Percentiles rank a stretch among this genome's conserved stretches.
Conservation (phyloP, 2,888 invertebrate species). For the Parnassius orleans region DNA sequence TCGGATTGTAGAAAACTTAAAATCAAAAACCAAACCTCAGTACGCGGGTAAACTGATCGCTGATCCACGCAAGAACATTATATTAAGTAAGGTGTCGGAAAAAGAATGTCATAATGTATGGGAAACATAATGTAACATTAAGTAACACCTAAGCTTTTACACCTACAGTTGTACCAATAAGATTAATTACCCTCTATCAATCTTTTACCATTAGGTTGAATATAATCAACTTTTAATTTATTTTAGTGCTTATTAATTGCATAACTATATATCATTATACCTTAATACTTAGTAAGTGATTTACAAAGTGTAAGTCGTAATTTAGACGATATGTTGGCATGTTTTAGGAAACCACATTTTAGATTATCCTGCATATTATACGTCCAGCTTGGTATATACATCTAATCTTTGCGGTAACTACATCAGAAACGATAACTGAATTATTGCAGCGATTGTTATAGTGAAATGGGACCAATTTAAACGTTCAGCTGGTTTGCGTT, state of each 20-base stretch:
- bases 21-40: no score
- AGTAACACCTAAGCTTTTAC: constrained; percentile 11
- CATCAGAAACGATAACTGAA: constrained; percentile 10
- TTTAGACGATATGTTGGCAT: background rate
- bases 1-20: no score
- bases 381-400: background rate
- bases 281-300: background rate
- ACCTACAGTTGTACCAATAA: constrained; percentile 17
- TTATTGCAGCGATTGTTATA: constrained; percentile 7
- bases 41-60: no score
- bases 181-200: constrained; percentile 24
- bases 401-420: constrained; percentile 4
- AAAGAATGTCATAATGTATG: background rate
- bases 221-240: constrained; percentile 9
- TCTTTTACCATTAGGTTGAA: constrained; percentile 16
- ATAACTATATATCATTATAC: constrained; percentile 15
- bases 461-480: constrained; percentile 8
- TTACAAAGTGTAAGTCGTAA: background rate
- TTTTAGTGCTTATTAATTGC: constrained; percentile 18
- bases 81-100: no score
- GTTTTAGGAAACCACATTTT: no score
- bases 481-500: constrained; percentile 1
- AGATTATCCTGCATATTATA: background rate
- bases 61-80: no score
- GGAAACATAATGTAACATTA: constrained; percentile 18